phyloP scores from a whole-genome alignment of 2,888 invertebrate genomes.

The Geophilus truncorum region DNA sequence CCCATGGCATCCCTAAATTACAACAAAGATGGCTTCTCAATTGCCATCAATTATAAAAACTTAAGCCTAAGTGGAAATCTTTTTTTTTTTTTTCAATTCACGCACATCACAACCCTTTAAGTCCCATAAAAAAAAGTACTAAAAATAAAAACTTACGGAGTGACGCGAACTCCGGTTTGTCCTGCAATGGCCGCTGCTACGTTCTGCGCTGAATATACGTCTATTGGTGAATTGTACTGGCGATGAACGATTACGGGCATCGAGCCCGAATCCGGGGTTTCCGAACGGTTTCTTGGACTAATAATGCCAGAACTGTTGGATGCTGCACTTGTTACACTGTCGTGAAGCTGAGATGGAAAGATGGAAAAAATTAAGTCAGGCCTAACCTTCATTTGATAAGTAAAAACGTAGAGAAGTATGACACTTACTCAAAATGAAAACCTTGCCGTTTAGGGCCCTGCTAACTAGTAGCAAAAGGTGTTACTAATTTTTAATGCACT shows the following conservation, averaged over 20 bases:
- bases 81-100: neutral
- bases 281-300: slow-evolving; percentile 36
- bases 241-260: slow-evolving; percentile 66
- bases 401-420: too few relatives aligned
- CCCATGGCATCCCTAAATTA: slow-evolving; percentile 27
- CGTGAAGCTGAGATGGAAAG: slow-evolving; percentile 30
- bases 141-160: slow-evolving; percentile 38
- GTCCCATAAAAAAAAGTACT: neutral
- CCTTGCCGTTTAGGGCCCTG: too few relatives aligned
- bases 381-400: too few relatives aligned
- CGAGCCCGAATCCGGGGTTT: slow-evolving; percentile 37
- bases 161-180: slow-evolving; percentile 61
- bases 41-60: neutral
- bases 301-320: slow-evolving; percentile 34
- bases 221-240: slow-evolving; percentile 84
- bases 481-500: too few relatives aligned
- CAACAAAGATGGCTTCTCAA: slow-evolving; percentile 8
- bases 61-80: neutral
- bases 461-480: too few relatives aligned
- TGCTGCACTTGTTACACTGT: slow-evolving; percentile 36
- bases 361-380: neutral
- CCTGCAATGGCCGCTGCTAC: slow-evolving; percentile 73
- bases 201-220: slow-evolving; percentile 73
- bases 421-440: too few relatives aligned
- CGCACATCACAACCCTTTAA: slow-evolving; percentile 27